These are phyloP conservation scores for Agapornis roseicollis DNA, from an alignment of 2,113 vertebrate species.

Conservation along the genomic window DNA sequence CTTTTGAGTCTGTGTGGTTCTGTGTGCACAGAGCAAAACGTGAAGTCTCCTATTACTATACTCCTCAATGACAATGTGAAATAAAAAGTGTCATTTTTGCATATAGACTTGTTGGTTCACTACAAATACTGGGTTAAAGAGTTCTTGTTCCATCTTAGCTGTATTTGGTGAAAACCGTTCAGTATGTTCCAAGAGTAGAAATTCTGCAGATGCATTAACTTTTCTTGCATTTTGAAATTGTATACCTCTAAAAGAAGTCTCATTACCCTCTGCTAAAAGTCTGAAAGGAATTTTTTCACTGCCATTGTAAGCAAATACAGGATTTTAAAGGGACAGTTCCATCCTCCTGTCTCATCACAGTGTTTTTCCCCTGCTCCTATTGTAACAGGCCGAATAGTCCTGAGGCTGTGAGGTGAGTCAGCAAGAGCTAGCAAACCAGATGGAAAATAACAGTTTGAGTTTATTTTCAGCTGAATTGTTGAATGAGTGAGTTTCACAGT, in stretches of 20 bases:
- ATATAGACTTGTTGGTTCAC: neutral
- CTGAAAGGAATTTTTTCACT: neutral
- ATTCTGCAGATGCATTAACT: neutral
- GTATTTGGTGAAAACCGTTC: neutral
- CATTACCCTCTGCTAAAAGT: neutral
- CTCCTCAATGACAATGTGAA: neutral
- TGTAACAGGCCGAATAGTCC: neutral
- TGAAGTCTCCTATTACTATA: neutral
- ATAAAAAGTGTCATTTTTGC: neutral
- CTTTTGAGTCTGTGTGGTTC: neutral
- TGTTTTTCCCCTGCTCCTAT: neutral
- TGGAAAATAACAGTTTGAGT: neutral
- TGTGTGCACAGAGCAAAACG: neutral
- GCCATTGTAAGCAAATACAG: neutral
- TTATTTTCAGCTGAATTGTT: neutral
- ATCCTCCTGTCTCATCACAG: neutral
- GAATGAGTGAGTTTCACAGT: neutral
- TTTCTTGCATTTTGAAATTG: neutral
- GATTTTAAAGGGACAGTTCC: neutral
- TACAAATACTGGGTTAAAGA: neutral
- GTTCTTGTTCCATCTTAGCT: neutral
- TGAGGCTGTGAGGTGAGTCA: neutral
- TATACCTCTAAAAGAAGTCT: neutral
- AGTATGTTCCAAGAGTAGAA: neutral
- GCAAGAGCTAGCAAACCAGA: neutral